phyloP scores from a whole-genome alignment of 1,140 invertebrate genomes.

The Ptiloglossa arizonensis region DNA sequence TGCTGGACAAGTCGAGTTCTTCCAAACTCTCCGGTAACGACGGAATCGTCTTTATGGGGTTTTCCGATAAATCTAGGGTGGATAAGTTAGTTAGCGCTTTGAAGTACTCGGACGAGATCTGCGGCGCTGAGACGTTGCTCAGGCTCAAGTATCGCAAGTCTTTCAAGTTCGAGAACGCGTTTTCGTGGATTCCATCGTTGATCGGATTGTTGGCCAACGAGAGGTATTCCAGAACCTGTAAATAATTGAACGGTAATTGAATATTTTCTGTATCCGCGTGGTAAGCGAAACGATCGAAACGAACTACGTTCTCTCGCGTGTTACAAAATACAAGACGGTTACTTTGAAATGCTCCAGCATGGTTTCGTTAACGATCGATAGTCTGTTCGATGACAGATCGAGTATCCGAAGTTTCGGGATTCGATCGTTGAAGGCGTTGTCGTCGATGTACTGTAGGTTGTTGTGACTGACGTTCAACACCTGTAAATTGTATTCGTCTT shows the following conservation, averaged over 20 bases:
- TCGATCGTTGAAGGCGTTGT: constrained; percentile 74
- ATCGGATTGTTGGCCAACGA: constrained; percentile 77
- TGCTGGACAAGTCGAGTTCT: constrained; percentile 75
- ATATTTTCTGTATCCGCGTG: too few relatives aligned
- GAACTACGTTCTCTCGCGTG: not conserved
- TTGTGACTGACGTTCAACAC: constrained; percentile 78
- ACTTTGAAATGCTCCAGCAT: constrained; percentile 79
- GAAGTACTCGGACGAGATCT: constrained; percentile 72
- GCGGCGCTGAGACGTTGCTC: constrained; percentile 70
- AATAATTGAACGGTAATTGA: constrained; percentile 24
- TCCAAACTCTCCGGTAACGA: constrained; percentile 67
- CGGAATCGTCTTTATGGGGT: constrained; percentile 74
- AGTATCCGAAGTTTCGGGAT: constrained; percentile 73
- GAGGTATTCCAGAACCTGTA: constrained; percentile 74
- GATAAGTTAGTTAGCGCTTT: constrained; percentile 71
- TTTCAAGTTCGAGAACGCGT: constrained; percentile 71
- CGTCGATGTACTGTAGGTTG: constrained; percentile 76
- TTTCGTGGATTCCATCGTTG: constrained; percentile 74
- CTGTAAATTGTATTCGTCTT: constrained; percentile 74
- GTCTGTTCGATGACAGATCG: constrained; percentile 76
- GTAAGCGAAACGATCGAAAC: not conserved
- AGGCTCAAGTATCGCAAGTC: constrained; percentile 71
- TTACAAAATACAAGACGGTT: not conserved
- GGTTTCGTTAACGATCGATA: constrained; percentile 75
- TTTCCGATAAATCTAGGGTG: constrained; percentile 72